These are phyloP conservation scores for Clamator glandarius DNA, from an alignment of 2,797 vertebrate species.

Conservation along the genomic window DNA sequence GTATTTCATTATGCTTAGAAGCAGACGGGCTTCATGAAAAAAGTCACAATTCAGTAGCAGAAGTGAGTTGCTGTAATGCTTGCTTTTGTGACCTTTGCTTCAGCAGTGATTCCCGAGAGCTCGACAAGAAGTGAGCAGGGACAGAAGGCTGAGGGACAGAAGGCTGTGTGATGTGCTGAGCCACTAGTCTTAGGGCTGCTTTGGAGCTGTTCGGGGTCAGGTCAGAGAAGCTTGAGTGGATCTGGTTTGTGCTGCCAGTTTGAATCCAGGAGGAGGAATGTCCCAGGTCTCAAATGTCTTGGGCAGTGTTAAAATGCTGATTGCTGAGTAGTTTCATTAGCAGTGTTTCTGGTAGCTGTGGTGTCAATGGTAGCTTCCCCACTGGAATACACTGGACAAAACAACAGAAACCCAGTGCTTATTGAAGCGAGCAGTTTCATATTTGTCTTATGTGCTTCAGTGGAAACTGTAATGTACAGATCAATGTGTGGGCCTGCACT, in stretches of 20 bases:
- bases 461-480: background rate
- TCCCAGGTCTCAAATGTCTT: background rate
- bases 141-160: background rate
- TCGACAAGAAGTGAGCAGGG: background rate
- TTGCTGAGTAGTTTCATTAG: background rate
- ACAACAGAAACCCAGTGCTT: background rate
- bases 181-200: background rate
- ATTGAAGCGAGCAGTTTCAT: background rate
- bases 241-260: background rate
- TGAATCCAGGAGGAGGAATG: background rate
- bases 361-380: background rate
- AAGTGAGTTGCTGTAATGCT: background rate
- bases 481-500: background rate
- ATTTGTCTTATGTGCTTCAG: background rate
- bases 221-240: background rate
- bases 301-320: background rate
- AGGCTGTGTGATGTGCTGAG: background rate
- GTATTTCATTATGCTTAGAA: background rate
- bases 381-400: background rate
- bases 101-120: background rate
- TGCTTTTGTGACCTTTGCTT: background rate
- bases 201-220: background rate
- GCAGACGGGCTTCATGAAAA: background rate
- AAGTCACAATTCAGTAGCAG: background rate
- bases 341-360: background rate